Evolutionary conservation across 2,113 vertebrate species (phyloP).

Genomic region (Brevimyrus niger): DNA sequence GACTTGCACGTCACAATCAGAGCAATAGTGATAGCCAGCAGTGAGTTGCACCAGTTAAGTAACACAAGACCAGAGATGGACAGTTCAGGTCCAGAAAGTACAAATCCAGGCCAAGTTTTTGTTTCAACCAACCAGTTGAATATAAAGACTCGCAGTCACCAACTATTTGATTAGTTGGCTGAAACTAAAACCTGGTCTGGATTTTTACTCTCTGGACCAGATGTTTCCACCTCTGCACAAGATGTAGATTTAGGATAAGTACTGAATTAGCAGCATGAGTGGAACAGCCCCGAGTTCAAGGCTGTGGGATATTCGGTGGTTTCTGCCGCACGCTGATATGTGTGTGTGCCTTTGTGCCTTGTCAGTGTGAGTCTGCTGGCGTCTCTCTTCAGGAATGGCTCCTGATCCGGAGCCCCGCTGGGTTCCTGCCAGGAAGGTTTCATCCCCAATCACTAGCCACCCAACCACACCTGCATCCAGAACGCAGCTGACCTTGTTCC

Average conservation of each 20-base stretch:
- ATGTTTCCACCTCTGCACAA: not conserved
- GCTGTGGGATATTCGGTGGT: not conserved
- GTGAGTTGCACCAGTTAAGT: not conserved
- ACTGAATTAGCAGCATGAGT: not conserved
- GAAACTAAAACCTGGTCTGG: not conserved
- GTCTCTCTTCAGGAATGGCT: not conserved
- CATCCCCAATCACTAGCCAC: not conserved
- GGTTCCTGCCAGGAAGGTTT: not conserved
- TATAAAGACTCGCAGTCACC: no score
- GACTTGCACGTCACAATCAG: not conserved
- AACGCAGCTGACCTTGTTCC: slow-evolving; percentile 9
- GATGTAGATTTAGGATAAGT: not conserved
- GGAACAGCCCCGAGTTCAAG: not conserved
- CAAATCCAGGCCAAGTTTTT: no score
- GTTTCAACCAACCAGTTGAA: no score
- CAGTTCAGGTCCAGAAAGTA: no score
- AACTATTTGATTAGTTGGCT: not conserved
- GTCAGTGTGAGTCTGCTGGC: not conserved
- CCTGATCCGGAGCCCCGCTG: not conserved
- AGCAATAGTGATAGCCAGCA: not conserved
- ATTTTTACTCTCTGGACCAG: not conserved
- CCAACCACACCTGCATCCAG: not conserved
- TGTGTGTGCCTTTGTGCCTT: not conserved
- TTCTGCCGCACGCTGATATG: not conserved
- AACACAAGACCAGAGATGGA: not conserved